Conservation (phyloP, 2,888 invertebrate species). For the Onthophagus sagittarius region DNA sequence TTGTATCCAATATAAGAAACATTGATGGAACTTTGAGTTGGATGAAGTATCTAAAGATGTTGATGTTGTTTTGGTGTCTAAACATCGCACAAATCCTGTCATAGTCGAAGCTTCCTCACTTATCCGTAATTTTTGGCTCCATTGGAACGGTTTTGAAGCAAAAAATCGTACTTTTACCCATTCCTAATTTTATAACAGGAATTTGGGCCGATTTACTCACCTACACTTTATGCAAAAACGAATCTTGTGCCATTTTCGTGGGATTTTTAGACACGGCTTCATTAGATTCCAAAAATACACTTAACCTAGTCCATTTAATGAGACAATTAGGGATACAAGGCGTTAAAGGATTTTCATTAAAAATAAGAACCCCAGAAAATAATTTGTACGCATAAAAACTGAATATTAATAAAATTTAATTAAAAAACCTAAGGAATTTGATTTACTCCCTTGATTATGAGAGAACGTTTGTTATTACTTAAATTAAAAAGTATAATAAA, state of each 20-base stretch:
- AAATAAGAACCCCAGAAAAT: too few species aligned
- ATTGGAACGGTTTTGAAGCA: slow-evolving; percentile 71
- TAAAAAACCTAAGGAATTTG: too few species aligned
- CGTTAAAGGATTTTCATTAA: too few species aligned
- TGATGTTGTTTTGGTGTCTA: slow-evolving; percentile 62
- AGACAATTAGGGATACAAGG: too few species aligned
- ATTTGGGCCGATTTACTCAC: slow-evolving; percentile 41
- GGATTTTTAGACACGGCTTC: too few species aligned
- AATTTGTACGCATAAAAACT: too few species aligned
- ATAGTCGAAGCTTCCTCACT: slow-evolving; percentile 92
- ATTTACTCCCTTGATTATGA: too few species aligned
- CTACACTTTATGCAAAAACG: slow-evolving; percentile 36
- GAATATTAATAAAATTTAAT: too few species aligned
- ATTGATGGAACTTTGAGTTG: slow-evolving; percentile 81
- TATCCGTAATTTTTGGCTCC: slow-evolving; percentile 75
- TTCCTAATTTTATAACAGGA: slow-evolving; percentile 42
- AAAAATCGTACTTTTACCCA: slow-evolving; percentile 79
- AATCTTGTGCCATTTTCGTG: slow-evolving; percentile 39
- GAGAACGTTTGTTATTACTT: too few species aligned
- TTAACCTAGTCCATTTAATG: too few species aligned
- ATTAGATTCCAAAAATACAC: too few species aligned
- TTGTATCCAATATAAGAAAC: slow-evolving; percentile 88
- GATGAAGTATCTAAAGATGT: slow-evolving; percentile 75
- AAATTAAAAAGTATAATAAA: slow-evolving; percentile 44
- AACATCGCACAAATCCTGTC: slow-evolving; percentile 71